Base-by-base conservation (phyloP, 2,888 invertebrate genomes). In the Drosophila mayaguana region DNA sequence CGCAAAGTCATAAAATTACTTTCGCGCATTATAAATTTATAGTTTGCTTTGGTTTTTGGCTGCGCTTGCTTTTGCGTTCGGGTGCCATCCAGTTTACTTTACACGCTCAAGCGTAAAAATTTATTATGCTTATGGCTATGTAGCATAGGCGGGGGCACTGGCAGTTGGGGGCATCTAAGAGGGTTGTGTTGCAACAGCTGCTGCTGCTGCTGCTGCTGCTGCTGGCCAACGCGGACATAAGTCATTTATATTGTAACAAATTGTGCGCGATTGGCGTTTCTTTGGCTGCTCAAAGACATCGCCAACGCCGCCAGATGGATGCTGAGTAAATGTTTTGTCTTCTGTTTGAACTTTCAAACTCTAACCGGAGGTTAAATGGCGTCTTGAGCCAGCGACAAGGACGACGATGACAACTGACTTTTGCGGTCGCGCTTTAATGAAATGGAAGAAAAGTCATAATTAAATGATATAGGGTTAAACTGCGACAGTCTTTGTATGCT, bases 1-100 rank as follows among this genome's bases (percentile, higher is more conserved):
- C 92, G 83, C 91, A 90, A 91, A 91, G 92, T 91, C 91, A 90
- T 91, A 91, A 91, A 91, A 91, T 92, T 91, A 91, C 91, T 91
- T 91, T 89, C 92, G 91, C 91, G 92, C 91, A 91, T 91, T 91
- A 89, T 91, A 91, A 91, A 91, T 91, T 91, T 90, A 88, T 88
- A 89, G 88, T 86, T 86, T 86, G 83, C 88, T 83, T 88, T 83
- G 87, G 83, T 72, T 74, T 81, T 78, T 66, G 72, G 72, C 50
- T 20, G 32, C 68, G 22, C 43, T 32, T 43, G 32, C 42, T 11
- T 25, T 38, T 8, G 54, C 36, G 54, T 43, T 48, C 34, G 60
- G 61, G 50, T 50, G 45, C 38, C 57, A 64, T 50, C 45, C 62
- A 61, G 71, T 71, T 75, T 48, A 76, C 71, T 71, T 80, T 66